A percentile compares a stretch with the other conserved stretches of the same genome.
Evolutionary conservation across 2,888 invertebrate species (phyloP).

Genomic region (Cheilosia impressa): DNA sequence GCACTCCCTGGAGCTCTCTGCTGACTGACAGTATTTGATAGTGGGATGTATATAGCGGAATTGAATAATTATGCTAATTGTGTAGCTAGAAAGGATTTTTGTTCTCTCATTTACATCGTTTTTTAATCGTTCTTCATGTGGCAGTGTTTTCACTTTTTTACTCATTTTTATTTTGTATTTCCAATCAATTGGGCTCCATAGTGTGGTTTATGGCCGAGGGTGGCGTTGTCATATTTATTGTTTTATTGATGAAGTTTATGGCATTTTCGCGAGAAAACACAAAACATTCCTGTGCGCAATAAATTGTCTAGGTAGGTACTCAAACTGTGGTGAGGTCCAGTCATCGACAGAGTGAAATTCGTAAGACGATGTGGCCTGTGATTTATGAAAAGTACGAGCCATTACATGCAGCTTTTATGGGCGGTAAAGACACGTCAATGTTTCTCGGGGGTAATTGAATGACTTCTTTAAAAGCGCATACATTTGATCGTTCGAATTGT

Average conservation of each 20-base stretch:
- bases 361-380: constrained; percentile 7
- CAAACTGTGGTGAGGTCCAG: neutral
- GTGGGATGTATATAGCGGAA: constrained; percentile 59
- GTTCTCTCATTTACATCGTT: constrained; percentile 1
- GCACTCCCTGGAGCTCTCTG: neutral
- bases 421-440: neutral
- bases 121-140: constrained; percentile 18
- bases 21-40: constrained; percentile 31
- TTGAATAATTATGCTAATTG: constrained; percentile 72
- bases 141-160: neutral
- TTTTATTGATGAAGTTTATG: constrained; percentile 39
- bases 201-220: constrained; percentile 29
- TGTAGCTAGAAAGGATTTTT: constrained; percentile 43
- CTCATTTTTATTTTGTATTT: neutral
- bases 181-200: constrained; percentile 36
- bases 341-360: constrained; percentile 4
- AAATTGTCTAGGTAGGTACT: constrained; percentile 20
- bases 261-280: constrained; percentile 10
- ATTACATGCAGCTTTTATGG: neutral
- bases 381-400: constrained; percentile 22
- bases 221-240: constrained; percentile 49
- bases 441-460: neutral
- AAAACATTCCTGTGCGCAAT: constrained; percentile 13
- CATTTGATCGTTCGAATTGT: no score
- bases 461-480: neutral